Base-by-base conservation (phyloP, 2,888 invertebrate species). In the Dilophus febrilis region DNA sequence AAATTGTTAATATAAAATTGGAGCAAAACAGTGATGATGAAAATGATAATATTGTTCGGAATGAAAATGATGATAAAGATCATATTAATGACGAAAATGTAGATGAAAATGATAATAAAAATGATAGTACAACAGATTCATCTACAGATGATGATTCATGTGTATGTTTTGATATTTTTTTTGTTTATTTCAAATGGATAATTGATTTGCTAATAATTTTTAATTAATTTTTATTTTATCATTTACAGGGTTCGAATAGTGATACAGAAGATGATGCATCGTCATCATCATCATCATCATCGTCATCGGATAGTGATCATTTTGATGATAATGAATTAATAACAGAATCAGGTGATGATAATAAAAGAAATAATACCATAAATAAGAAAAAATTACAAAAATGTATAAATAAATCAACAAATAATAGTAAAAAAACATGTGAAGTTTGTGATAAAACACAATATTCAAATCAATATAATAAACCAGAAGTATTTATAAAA, bases 401-500 rank as follows among this genome's bases (percentile, higher is more conserved):
- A 12, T 11, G 26, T 16, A 16, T 32, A 64, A 61, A 28, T 56
- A 62, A 37, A 53, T 63, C 11, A 72, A 72, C 53, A 64, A 68
- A 37, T 56, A 74, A 16, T 66, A 76, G 35, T 65, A 66, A 40
- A 76, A 76, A 40, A 10, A 55, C 49, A 37, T 82, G 84, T 67
- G 69, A 69, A 53, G 66, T 64, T 44, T 72, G 71, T 55, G 62
- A 62, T 45, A 60, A 69, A 52, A 64, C 67, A 36, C 69, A 72
- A 42, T 70, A 71, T 54, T 66, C 66, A 46, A 73, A 72, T 61
- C 59, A 66, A 43, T 65, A 65, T 52, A 63, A 70, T 53, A 63
- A 70, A 51, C 71, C 72, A 49, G 74, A 74, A 57, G 58, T 68
- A 43, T 73, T 72, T 60, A 66, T 74, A 47, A 66, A 66, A 46